These are phyloP conservation scores for Limonius californicus DNA, from an alignment of 1,140 invertebrate genomes.

Conservation along the genomic window DNA sequence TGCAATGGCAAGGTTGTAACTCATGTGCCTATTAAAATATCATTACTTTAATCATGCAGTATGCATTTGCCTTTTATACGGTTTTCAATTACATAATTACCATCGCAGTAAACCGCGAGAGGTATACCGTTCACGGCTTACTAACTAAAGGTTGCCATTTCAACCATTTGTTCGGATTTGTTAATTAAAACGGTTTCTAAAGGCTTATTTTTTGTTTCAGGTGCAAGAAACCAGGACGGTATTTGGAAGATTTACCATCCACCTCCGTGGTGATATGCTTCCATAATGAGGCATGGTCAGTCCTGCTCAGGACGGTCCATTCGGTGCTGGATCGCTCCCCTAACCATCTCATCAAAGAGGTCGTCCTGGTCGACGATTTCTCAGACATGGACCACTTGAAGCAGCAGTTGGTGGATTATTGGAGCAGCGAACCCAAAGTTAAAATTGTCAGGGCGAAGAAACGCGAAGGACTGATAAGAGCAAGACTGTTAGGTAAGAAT, in stretches of 20 bases:
- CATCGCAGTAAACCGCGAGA: no score
- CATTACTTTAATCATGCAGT: no score
- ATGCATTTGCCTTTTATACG: no score
- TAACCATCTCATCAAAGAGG: slow-evolving; percentile 79
- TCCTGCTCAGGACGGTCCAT: slow-evolving; percentile 87
- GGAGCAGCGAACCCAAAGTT: slow-evolving; percentile 84
- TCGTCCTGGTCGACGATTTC: slow-evolving; percentile 94
- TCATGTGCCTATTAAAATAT: no score
- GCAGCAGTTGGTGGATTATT: slow-evolving; percentile 88
- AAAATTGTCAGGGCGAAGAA: slow-evolving; percentile 79
- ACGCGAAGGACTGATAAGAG: slow-evolving; percentile 90
- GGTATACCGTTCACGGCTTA: no score
- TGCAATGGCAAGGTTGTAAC: no score
- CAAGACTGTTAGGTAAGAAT: slow-evolving; percentile 69
- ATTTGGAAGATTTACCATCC: slow-evolving; percentile 73
- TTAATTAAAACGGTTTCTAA: no score
- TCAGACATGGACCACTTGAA: slow-evolving; percentile 95
- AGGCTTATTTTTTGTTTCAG: slow-evolving; percentile 53
- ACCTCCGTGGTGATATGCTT: slow-evolving; percentile 97
- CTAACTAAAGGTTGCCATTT: no score
- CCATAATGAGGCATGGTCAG: slow-evolving; percentile 94
- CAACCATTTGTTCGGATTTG: no score
- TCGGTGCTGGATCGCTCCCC: slow-evolving; percentile 90
- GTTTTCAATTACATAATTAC: no score
- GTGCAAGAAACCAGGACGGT: slow-evolving; percentile 80